These are phyloP conservation scores for Euglossa dilemma DNA, from an alignment of 1,140 invertebrate genomes.

Conservation along the genomic window DNA sequence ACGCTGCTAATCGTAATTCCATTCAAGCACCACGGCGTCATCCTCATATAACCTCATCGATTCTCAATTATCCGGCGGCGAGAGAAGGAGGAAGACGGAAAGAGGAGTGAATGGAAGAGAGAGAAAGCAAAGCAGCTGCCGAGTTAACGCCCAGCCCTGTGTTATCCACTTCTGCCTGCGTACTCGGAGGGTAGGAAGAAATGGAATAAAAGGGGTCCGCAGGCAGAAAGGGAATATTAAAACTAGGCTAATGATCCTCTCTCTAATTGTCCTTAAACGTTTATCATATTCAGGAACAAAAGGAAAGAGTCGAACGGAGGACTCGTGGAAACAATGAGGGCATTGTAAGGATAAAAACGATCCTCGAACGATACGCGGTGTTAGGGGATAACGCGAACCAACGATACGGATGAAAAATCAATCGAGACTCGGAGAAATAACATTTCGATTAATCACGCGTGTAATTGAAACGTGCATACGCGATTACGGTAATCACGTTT, in stretches of 20 bases:
- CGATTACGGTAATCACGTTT: not conserved
- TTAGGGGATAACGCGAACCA: not conserved
- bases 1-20: slow-evolving; percentile 73
- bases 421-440: not conserved
- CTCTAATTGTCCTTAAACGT: slow-evolving; percentile 19
- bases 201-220: not conserved
- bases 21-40: slow-evolving; percentile 65
- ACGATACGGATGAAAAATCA: not conserved
- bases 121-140: not conserved
- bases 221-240: slow-evolving; percentile 10
- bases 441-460: not conserved
- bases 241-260: slow-evolving; percentile 40
- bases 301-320: not conserved
- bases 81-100: not conserved
- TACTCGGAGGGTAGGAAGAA: not conserved
- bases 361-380: not conserved
- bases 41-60: slow-evolving; percentile 68
- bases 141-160: slow-evolving; percentile 47
- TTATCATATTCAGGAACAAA: not conserved
- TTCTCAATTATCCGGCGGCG: slow-evolving; percentile 71
- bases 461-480: not conserved
- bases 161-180: slow-evolving; percentile 20
- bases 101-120: not conserved
- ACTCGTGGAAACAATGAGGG: not conserved
- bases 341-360: not conserved